phyloP scores from a whole-genome alignment of 2,113 vertebrate genomes.

The Myrmophylax atrothorax region DNA sequence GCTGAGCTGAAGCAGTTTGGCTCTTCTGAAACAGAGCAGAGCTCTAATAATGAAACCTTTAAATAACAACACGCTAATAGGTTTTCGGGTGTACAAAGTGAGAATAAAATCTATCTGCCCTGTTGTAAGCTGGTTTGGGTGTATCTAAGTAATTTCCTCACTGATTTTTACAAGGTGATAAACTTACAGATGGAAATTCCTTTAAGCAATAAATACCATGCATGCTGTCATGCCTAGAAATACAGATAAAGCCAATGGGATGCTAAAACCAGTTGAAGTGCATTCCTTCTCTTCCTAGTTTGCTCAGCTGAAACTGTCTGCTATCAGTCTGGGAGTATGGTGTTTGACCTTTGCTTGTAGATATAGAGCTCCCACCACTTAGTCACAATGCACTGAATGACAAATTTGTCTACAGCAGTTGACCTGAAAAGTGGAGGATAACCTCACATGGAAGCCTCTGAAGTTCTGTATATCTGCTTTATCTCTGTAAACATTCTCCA shows the following conservation, averaged over 20 bases:
- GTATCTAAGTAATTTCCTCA: conserved; percentile 33
- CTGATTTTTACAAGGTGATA: conserved; percentile 71
- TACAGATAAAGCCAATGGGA: conserved; percentile 69
- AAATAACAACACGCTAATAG: conserved; percentile 34
- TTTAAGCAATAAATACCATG: conserved; percentile 75
- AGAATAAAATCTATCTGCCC: conserved; percentile 37
- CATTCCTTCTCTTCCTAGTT: conserved; percentile 66
- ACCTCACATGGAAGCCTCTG: conserved; percentile 56
- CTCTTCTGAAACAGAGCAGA: neutral
- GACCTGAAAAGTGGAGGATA: conserved; percentile 57
- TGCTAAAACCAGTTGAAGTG: conserved; percentile 57
- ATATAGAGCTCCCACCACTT: neutral
- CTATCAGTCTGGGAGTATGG: neutral
- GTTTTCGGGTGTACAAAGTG: neutral
- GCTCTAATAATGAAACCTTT: conserved; percentile 30
- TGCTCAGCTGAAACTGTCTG: conserved; percentile 31
- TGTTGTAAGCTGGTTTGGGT: conserved; percentile 54
- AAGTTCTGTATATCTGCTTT: conserved; percentile 67
- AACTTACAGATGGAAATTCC: conserved; percentile 72
- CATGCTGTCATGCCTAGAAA: conserved; percentile 52
- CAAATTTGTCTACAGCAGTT: conserved; percentile 58
- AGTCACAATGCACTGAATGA: conserved; percentile 29
- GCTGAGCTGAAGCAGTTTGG: neutral
- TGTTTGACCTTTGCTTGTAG: conserved; percentile 56
- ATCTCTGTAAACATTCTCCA: conserved; percentile 51